Percentiles rank a stretch among this genome's conserved stretches.
These are phyloP conservation scores for Leptinotarsa texana DNA, from an alignment of 1,140 invertebrate species.

Conservation along the genomic window DNA sequence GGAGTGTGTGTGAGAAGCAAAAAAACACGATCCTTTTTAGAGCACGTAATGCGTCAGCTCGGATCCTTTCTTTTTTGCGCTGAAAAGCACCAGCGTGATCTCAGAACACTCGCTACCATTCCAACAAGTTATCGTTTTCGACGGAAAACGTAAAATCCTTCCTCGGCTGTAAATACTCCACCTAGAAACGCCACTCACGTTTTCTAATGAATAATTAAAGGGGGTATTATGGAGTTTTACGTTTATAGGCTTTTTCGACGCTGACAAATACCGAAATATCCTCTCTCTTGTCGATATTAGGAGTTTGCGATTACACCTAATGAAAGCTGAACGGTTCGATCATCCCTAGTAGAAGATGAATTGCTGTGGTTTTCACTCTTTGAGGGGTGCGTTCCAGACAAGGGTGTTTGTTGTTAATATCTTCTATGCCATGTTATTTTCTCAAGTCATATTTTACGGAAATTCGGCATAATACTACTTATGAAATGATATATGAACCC, in stretches of 20 bases:
- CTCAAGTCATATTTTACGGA: too few relatives aligned
- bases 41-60: not conserved
- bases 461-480: too few relatives aligned
- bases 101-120: not conserved
- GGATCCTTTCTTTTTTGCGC: not conserved
- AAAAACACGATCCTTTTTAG: not conserved
- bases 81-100: not conserved
- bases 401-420: too few relatives aligned
- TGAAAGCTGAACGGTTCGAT: not conserved
- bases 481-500: too few relatives aligned
- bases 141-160: not conserved
- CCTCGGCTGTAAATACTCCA: not conserved
- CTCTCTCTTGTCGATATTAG: not conserved
- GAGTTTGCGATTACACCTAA: not conserved
- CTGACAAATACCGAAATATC: not conserved
- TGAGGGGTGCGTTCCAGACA: too few relatives aligned
- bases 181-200: conserved; percentile 2
- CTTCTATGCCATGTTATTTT: too few relatives aligned
- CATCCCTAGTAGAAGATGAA: too few relatives aligned
- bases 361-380: too few relatives aligned
- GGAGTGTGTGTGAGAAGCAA: not conserved
- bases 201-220: conserved; percentile 6
- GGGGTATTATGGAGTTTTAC: not conserved
- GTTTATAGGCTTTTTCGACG: not conserved
- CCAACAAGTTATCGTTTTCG: conserved; percentile 1